Conservation (phyloP, 2,113 vertebrate genomes). For the Steatornis caripensis region DNA sequence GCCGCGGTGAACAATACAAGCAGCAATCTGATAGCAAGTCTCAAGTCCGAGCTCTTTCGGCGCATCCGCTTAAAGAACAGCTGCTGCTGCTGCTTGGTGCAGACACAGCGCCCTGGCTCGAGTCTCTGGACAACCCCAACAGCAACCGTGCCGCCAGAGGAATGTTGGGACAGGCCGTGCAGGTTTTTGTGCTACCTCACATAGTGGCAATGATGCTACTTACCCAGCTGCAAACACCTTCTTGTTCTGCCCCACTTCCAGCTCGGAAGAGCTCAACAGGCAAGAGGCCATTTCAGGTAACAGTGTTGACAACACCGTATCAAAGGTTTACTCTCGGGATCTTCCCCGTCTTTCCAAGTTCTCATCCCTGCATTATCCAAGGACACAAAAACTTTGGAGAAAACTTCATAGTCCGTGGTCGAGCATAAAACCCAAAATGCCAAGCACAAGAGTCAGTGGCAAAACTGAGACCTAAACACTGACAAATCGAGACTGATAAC, state of each 20-base stretch:
- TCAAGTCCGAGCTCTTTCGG: background rate
- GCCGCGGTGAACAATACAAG: background rate
- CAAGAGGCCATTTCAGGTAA: background rate
- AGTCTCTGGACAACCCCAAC: background rate
- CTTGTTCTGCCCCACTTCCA: background rate
- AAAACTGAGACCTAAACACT: background rate
- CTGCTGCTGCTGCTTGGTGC: background rate
- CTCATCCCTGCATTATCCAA: background rate
- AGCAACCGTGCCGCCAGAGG: background rate
- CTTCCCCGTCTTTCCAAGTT: background rate
- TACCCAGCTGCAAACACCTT: background rate
- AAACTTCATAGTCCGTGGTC: background rate
- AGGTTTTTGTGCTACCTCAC: rapidly evolving
- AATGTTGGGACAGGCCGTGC: rapidly evolving
- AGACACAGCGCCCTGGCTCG: rapidly evolving
- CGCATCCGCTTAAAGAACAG: background rate
- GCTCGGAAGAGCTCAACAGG: rapidly evolving
- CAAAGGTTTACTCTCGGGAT: background rate
- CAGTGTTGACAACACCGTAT: background rate
- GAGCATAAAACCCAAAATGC: background rate
- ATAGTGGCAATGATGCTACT: rapidly evolving
- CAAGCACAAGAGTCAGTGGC: background rate
- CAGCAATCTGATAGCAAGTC: background rate
- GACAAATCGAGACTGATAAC: background rate
- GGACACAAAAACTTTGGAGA: background rate